phyloP scores from a whole-genome alignment of 92 coral and sea anemone species.

The Bergia puertoricense region DNA sequence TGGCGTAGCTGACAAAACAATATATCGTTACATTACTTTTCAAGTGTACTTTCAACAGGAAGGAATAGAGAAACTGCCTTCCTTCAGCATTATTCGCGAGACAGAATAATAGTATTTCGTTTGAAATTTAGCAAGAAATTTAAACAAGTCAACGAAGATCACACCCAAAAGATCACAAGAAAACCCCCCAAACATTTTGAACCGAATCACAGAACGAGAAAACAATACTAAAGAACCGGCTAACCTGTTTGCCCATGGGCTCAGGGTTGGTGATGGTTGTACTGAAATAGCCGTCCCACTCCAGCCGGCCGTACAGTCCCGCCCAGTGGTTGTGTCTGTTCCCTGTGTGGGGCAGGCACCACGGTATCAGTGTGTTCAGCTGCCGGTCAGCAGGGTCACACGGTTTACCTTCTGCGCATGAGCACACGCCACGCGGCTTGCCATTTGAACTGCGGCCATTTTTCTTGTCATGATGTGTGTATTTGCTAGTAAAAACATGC shows the following conservation, averaged over 20 bases:
- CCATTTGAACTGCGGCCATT: slow-evolving; percentile 82
- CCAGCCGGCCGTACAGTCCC: slow-evolving; percentile 95
- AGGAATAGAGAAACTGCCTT: not conserved
- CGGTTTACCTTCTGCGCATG: slow-evolving; percentile 93
- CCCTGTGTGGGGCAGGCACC: slow-evolving; percentile 99
- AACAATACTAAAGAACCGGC: not conserved
- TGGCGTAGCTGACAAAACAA: no score
- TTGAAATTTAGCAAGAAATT: no score
- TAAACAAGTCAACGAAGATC: not conserved
- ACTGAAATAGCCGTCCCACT: slow-evolving; percentile 99
- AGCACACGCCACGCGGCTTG: slow-evolving; percentile 87
- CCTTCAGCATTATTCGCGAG: not conserved
- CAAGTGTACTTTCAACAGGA: not conserved
- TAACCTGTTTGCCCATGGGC: slow-evolving; percentile 99
- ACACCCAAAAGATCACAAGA: not conserved
- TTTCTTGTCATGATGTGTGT: slow-evolving; percentile 91
- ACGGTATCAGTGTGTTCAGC: slow-evolving; percentile 90
- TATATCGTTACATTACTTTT: no score
- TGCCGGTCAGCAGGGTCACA: slow-evolving; percentile 98
- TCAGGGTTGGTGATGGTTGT: slow-evolving; percentile 99
- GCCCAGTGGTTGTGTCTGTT: slow-evolving; percentile 99
- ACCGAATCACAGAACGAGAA: not conserved
- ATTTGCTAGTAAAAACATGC: slow-evolving; percentile 52
- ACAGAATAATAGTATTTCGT: not conserved
- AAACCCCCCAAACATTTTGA: not conserved